phyloP scores from a whole-genome alignment of 2,797 vertebrate genomes.

The Sebastes variabilis region DNA sequence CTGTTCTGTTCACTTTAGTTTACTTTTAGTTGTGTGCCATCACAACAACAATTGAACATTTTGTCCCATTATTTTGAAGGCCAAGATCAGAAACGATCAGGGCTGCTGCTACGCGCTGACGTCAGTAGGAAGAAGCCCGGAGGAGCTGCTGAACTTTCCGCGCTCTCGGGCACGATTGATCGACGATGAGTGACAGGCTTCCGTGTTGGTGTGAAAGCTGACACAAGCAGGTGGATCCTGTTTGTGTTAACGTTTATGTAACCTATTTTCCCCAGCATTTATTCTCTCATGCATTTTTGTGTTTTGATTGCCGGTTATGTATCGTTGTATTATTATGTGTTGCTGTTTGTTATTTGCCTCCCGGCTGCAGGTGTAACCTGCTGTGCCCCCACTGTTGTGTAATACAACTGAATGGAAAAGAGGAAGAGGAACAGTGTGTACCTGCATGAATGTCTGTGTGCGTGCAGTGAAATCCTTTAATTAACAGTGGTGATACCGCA shows the following conservation, averaged over 20 bases:
- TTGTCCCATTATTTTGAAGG: no score
- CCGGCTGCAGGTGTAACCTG: conserved; percentile 32
- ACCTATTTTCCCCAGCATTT: not conserved
- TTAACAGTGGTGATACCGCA: not conserved
- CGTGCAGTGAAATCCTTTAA: not conserved
- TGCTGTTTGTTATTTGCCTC: conserved; percentile 22
- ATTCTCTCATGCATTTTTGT: not conserved
- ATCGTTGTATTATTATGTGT: not conserved
- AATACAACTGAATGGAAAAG: conserved; percentile 8
- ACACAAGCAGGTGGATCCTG: not conserved
- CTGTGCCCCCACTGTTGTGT: conserved; percentile 14
- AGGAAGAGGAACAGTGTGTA: not conserved
- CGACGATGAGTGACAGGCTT: conserved; percentile 42
- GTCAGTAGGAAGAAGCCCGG: conserved; percentile 3
- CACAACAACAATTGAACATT: no score
- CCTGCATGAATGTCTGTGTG: not conserved
- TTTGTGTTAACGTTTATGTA: not conserved
- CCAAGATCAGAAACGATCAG: no score
- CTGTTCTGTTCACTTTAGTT: no score
- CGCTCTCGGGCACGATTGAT: conserved; percentile 12
- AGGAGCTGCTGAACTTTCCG: conserved; percentile 36
- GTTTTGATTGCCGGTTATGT: not conserved
- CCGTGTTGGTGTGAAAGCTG: conserved; percentile 32
- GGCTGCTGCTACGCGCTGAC: not conserved
- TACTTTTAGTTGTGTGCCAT: no score